Conservation (phyloP, 2,113 vertebrate species). For the Stomatorhinus ivindoensis region DNA sequence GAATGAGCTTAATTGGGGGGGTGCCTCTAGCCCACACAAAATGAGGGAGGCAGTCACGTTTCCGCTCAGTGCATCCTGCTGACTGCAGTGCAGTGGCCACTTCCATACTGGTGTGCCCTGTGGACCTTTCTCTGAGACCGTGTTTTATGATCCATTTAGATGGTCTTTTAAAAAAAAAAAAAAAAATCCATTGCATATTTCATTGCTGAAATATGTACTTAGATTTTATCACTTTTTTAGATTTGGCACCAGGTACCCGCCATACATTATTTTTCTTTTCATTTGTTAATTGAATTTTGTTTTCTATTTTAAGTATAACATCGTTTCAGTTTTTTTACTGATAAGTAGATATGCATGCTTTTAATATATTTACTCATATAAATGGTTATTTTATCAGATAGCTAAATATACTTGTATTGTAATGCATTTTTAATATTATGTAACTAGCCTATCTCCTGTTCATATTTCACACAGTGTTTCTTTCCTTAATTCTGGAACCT, state of each 20-base stretch:
- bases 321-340: background rate
- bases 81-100: background rate
- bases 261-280: background rate
- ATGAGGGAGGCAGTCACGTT: background rate
- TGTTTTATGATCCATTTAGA: background rate
- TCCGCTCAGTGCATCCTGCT: background rate
- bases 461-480: background rate
- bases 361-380: background rate
- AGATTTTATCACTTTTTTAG: background rate
- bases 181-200: background rate
- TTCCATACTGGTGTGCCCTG: background rate
- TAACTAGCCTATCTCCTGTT: background rate
- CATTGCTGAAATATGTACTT: background rate
- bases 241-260: background rate
- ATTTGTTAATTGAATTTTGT: background rate
- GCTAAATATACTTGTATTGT: background rate
- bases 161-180: no score
- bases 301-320: background rate
- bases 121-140: background rate
- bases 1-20: conserved; percentile 9
- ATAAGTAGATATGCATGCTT: background rate
- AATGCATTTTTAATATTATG: background rate
- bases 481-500: background rate
- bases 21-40: background rate
- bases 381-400: background rate